Base-by-base conservation (phyloP, 1,140 invertebrate genomes). In the Idris sp. region DNA sequence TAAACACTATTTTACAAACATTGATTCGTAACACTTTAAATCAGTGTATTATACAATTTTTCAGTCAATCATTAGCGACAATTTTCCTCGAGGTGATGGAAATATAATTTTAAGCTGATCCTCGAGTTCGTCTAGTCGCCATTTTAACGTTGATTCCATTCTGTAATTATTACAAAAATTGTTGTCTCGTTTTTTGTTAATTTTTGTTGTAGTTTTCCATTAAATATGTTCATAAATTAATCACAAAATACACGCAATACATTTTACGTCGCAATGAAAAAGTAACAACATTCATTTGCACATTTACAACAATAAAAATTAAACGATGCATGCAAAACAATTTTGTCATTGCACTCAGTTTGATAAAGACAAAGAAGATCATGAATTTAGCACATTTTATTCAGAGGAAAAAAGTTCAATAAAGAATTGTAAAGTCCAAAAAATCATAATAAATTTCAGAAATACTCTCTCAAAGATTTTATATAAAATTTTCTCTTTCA, bases 381-480 rank as follows among this genome's bases (percentile, higher is more conserved):
- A 40, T 73, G 36, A 73, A 59, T 65, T 31, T 73, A 64, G 65
- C 65, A 59, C 65, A 48, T n/a, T 73, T 30, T n/a, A n/a, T n/a
- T n/a, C n/a, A n/a, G n/a, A n/a, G n/a, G n/a, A n/a, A n/a, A n/a
- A n/a, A n/a, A n/a, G n/a, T n/a, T n/a, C n/a, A n/a, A n/a, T n/a
- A n/a, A n/a, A n/a, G n/a, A n/a, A n/a, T n/a, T n/a, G n/a, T n/a
- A n/a, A n/a, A n/a, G n/a, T n/a, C n/a, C n/a, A 58, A 73, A 64
- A 18, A 73, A 64, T 64, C 18, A 22, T 64, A 4, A 22, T 69
- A 30, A 15, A 53, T 30, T 19, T 4, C 51, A 44, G 40, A 41
- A 54, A 26, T 56, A 62, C 67, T 56, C 33, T 62, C 15, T 26
- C 41, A 26, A 13, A 28, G 38, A 19, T 65, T 59, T 22, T 22